Evolutionary conservation across 2,888 invertebrate genomes (phyloP).

Genomic region (Napeogenes inachia): DNA sequence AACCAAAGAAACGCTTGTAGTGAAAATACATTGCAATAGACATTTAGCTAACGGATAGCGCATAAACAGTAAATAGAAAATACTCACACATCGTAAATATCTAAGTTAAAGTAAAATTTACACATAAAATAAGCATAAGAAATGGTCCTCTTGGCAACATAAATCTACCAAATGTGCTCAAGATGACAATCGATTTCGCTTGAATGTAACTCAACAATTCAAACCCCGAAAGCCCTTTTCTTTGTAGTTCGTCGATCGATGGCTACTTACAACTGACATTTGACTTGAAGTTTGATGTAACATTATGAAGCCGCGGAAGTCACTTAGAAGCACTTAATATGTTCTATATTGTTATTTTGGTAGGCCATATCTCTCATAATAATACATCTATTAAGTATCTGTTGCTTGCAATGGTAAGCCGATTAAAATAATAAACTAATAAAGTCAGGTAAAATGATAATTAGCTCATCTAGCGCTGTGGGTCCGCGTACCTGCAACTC

Average conservation of each 20-base stretch:
- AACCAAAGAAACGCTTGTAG: too few relatives aligned
- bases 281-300: not conserved
- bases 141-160: conserved; percentile 3
- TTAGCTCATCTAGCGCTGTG: conserved; percentile 16
- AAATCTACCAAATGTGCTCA: conserved; percentile 3
- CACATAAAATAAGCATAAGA: conserved; percentile 6
- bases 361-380: too few relatives aligned
- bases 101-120: conserved; percentile 1
- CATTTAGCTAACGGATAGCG: not conserved
- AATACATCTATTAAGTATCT: too few relatives aligned
- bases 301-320: not conserved
- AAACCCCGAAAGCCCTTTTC: not conserved
- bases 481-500: conserved; percentile 26
- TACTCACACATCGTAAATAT: not conserved
- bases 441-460: conserved; percentile 12
- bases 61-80: conserved; percentile 1
- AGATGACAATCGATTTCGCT: conserved; percentile 6
- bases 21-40: too few relatives aligned
- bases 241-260: conserved; percentile 4
- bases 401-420: too few relatives aligned
- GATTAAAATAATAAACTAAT: not conserved
- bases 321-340: too few relatives aligned
- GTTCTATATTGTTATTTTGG: too few relatives aligned
- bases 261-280: conserved; percentile 4
- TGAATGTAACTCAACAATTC: conserved; percentile 5